These are phyloP conservation scores for Poeciliopsis paucimaculata DNA, from an alignment of 2,797 vertebrate genomes.

Conservation along the genomic window DNA sequence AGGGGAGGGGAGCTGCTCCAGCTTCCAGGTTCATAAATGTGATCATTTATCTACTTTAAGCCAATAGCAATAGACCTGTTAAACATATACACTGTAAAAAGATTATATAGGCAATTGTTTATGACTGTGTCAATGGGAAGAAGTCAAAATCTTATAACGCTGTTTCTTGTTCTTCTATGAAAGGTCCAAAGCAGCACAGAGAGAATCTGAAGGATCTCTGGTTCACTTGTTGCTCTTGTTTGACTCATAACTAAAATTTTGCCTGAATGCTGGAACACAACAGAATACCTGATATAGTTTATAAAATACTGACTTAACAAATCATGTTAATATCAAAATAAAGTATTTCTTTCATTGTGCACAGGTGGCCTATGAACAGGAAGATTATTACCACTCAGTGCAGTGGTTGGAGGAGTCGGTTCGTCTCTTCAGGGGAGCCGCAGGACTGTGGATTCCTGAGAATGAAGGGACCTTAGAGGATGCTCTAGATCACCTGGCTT, in stretches of 20 bases:
- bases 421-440: conserved; percentile 84
- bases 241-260: neutral
- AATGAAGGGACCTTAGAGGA: conserved; percentile 89
- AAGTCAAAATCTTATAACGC: neutral
- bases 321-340: neutral
- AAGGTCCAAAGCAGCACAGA: neutral
- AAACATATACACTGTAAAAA: neutral
- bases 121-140: neutral
- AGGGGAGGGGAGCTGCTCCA: neutral
- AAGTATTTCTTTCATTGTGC: neutral
- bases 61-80: neutral
- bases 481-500: conserved; percentile 92
- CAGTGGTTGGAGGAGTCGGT: conserved; percentile 92
- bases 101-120: neutral
- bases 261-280: neutral
- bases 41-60: neutral
- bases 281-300: neutral
- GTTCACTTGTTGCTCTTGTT: neutral
- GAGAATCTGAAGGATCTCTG: neutral
- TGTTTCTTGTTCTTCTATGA: neutral
- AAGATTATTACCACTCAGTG: conserved; percentile 93
- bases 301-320: neutral
- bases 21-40: neutral
- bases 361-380: conserved; percentile 92
- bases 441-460: conserved; percentile 85